Evolutionary conservation across 2,797 vertebrate genomes (phyloP), one percentile per base, ranked within the genome.

Genomic region (Characodon lateralis): DNA sequence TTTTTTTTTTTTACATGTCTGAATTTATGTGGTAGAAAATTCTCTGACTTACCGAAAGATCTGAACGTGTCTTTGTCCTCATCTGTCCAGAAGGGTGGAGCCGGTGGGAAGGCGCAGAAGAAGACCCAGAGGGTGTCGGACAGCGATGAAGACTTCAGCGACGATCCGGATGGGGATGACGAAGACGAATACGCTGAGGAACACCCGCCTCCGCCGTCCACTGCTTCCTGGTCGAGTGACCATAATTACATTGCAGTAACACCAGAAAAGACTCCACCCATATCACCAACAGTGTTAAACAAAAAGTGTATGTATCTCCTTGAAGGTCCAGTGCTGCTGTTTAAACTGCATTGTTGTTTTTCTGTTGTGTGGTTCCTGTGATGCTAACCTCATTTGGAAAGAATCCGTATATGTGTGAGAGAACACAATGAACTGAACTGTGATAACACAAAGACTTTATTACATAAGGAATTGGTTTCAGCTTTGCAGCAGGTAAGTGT

Each of bases 241-340:
- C 98, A 99, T 97, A 99, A 99, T 97, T 99, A 99, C 97, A 99
- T 98, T 96, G 98, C 98, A 93, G 97, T 98, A 94, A 97, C 97
- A 95, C 97, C 98, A 93, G 98, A 99, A 97, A 97, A 97, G 97
- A 97, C 97, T 96, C 93, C 97, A 95, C 95, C 97, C 94, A 96
- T 96, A 94, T 96, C 98, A 95, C 93, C 98, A 92, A 94, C 98
- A 96, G 95, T 98, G 94, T 97, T 99, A 96, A 98, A 96, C 96
- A 99, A 98, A 96, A 93, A 96, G 98, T 99, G 98, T 99, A 99
- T 97, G 98, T 99, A 99, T 99, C 95, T 94, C 96, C 94, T 93
- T 94, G 92, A 95, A 93, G 93, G 95, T 94, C 89, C 95, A 83
- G 73, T 72, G 71, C 83, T 89, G 88, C 86, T 87, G 84, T 88